phyloP scores from a whole-genome alignment of 2,113 vertebrate genomes.

The Cryptotis parvus region DNA sequence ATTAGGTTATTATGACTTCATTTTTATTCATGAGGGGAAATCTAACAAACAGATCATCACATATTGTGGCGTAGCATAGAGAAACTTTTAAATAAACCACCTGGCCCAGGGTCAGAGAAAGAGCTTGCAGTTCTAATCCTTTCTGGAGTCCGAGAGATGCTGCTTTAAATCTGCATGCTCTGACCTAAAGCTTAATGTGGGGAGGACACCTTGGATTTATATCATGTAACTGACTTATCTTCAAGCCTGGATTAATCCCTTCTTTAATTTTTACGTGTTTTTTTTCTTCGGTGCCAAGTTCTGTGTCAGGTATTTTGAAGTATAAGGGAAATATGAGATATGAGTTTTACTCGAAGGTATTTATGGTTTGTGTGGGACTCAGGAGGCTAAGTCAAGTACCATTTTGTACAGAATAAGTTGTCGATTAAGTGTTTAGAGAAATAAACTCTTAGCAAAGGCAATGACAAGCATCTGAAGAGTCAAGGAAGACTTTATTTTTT shows the following conservation, averaged over 20 bases:
- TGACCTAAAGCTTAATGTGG: not conserved
- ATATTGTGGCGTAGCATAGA: not conserved
- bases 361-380: not conserved
- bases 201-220: not conserved
- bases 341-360: not conserved
- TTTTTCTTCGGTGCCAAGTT: not conserved
- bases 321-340: not conserved
- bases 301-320: not conserved
- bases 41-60: conserved; percentile 59
- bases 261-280: conserved; percentile 9
- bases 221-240: not conserved
- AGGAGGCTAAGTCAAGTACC: not conserved
- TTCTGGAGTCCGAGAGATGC: not conserved
- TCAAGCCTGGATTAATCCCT: conserved; percentile 6
- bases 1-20: conserved; percentile 73
- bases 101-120: not conserved
- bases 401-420: not conserved
- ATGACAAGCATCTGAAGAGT: too few relatives aligned
- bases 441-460: not conserved
- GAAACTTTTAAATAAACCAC: conserved; percentile 50
- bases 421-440: not conserved
- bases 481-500: too few relatives aligned
- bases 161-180: not conserved
- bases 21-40: conserved; percentile 76
- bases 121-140: not conserved